phyloP scores from a whole-genome alignment of 2,888 invertebrate genomes.

The Phoronis australis region DNA sequence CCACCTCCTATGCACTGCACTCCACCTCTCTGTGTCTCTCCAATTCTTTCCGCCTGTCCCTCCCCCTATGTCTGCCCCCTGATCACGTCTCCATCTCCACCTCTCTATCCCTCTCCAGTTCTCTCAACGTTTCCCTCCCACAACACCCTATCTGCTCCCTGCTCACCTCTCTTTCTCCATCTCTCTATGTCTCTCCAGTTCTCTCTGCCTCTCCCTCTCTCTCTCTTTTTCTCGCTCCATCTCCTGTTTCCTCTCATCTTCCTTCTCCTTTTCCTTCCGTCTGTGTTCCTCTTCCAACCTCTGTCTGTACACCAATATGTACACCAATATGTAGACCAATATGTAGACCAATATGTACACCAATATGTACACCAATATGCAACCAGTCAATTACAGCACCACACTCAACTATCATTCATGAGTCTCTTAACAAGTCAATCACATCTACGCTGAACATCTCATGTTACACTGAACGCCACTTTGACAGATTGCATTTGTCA shows the following conservation, averaged over 20 bases:
- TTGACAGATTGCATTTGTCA: too few species aligned
- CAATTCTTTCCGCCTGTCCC: conserved; percentile 8
- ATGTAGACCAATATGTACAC: too few species aligned
- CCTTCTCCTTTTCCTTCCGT: conserved; percentile 38
- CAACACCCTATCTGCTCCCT: conserved; percentile 59
- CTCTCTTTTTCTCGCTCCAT: conserved; percentile 53
- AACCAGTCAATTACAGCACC: too few species aligned
- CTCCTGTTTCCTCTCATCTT: conserved; percentile 59
- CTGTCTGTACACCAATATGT: conserved; percentile 26
- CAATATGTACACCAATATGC: too few species aligned
- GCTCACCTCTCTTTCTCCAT: conserved; percentile 19
- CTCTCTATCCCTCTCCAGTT: conserved; percentile 50
- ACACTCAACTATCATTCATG: too few species aligned
- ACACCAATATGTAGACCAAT: too few species aligned
- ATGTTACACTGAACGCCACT: too few species aligned
- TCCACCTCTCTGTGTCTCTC: conserved; percentile 8
- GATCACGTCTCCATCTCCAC: conserved; percentile 52
- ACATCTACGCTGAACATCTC: too few species aligned
- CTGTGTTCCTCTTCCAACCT: conserved; percentile 28
- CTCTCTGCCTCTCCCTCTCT: conserved; percentile 55
- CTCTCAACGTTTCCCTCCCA: conserved; percentile 57
- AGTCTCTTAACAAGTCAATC: too few species aligned
- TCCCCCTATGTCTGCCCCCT: conserved; percentile 16
- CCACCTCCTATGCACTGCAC: too few species aligned
- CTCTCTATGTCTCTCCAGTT: conserved; percentile 22